These are phyloP conservation scores for Rhagoletis pomonella DNA, from an alignment of 1,140 invertebrate species.

Conservation along the genomic window DNA sequence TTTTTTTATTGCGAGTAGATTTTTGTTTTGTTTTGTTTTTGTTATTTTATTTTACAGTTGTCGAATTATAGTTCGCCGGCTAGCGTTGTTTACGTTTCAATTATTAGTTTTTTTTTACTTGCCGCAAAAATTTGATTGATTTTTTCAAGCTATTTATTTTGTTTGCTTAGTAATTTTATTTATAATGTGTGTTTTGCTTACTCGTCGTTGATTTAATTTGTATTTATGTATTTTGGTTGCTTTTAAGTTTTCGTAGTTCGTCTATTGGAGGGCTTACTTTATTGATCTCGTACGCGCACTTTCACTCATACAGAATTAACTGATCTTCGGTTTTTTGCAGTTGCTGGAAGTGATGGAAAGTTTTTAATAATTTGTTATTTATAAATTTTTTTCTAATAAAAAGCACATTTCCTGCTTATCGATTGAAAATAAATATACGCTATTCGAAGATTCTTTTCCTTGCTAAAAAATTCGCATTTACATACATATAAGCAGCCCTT, in stretches of 20 bases:
- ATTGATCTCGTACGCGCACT: constrained; percentile 6
- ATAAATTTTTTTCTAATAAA: too few relatives aligned
- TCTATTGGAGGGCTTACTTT: constrained; percentile 38
- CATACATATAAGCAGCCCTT: too few relatives aligned
- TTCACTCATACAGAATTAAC: background rate
- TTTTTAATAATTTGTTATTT: too few relatives aligned
- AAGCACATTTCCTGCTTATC: too few relatives aligned
- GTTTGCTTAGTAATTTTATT: background rate
- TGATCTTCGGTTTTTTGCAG: background rate
- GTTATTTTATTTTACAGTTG: background rate
- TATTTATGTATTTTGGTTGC: constrained; percentile 1
- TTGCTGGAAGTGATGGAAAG: background rate
- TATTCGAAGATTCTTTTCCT: too few relatives aligned
- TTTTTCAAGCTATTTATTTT: background rate
- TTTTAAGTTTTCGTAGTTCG: background rate
- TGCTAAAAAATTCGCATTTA: too few relatives aligned
- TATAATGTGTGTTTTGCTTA: too few relatives aligned
- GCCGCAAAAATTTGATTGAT: background rate
- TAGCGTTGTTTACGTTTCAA: background rate
- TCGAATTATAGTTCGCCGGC: background rate
- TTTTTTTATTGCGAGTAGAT: background rate
- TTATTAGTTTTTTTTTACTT: background rate
- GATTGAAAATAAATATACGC: too few relatives aligned
- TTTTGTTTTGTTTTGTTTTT: background rate
- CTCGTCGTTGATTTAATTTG: background rate